Evolutionary conservation across 1,140 invertebrate species (phyloP).

Genomic region (Tetramorium simillimum): DNA sequence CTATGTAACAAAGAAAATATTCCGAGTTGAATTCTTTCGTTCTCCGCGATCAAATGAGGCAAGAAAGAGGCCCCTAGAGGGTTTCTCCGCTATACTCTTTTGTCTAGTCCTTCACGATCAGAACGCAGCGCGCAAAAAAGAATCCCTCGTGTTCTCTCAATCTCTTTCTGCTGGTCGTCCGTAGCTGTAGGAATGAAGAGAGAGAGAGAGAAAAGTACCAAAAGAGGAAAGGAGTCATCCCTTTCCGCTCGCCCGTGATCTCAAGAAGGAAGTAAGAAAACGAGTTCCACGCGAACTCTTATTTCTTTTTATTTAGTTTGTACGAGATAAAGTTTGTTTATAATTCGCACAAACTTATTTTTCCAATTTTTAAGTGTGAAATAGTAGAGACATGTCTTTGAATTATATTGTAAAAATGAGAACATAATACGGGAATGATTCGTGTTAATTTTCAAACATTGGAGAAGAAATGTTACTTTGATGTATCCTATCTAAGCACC

Average conservation of each 20-base stretch:
- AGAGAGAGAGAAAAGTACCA: conserved; percentile 18
- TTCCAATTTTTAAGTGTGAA: not conserved
- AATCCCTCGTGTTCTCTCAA: conserved; percentile 32
- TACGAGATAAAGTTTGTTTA: conserved; percentile 8
- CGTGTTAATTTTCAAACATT: conserved; percentile 3
- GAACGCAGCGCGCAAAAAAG: conserved; percentile 26
- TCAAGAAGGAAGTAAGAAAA: conserved; percentile 57
- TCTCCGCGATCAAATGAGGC: not conserved
- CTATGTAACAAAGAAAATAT: not conserved
- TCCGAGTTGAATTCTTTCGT: conserved; percentile 32
- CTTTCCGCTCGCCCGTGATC: conserved; percentile 30
- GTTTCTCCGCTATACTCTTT: conserved; percentile 33
- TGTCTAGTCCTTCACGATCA: conserved; percentile 50
- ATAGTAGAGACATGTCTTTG: not conserved
- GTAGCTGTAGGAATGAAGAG: not conserved
- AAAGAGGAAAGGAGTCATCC: not conserved
- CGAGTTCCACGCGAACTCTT: conserved; percentile 37
- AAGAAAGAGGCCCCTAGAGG: not conserved
- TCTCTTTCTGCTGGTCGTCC: conserved; percentile 35
- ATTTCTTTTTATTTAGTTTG: conserved; percentile 11
- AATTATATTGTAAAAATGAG: not conserved
- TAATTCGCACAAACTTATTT: not conserved
- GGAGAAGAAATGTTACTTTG: not conserved
- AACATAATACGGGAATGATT: conserved; percentile 23
- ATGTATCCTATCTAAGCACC: conserved; percentile 8